Evolutionary conservation across 2,113 vertebrate genomes (phyloP).

Genomic region (Myiagra hebetior): DNA sequence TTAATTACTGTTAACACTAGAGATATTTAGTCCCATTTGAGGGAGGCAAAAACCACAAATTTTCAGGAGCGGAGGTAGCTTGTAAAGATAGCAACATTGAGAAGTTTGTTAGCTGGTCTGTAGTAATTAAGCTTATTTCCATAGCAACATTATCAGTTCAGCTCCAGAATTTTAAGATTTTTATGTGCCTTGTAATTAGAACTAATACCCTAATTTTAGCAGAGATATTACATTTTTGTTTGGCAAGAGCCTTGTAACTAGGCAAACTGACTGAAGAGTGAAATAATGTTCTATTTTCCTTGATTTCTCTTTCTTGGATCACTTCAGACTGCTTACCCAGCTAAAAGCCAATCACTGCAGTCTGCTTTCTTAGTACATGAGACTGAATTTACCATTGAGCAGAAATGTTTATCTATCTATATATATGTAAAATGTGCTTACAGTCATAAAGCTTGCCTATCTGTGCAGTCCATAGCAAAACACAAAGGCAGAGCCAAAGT

Average conservation of each 20-base stretch:
- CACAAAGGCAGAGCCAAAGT: background rate
- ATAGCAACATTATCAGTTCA: constrained; percentile 36
- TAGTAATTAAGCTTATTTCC: constrained; percentile 46
- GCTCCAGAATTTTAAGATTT: background rate
- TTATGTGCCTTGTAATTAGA: constrained; percentile 28
- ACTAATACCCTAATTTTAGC: constrained; percentile 52
- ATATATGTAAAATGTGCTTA: background rate
- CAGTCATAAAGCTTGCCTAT: background rate
- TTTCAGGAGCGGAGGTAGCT: background rate
- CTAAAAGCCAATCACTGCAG: background rate
- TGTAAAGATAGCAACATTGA: background rate
- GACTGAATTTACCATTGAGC: background rate
- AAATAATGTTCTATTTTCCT: constrained; percentile 29
- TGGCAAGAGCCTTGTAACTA: constrained; percentile 14
- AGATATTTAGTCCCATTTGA: background rate
- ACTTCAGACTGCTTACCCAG: background rate
- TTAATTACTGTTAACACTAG: background rate
- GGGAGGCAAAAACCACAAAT: background rate
- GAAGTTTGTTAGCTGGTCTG: background rate
- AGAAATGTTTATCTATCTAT: background rate
- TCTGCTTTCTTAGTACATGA: background rate
- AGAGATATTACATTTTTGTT: constrained; percentile 4
- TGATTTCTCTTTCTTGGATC: background rate
- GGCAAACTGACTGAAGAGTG: background rate
- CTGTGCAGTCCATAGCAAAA: background rate